Evolutionary conservation across 2,797 vertebrate genomes (phyloP), one percentile per base, ranked within the genome.

Genomic region (Coregonus ussuriensis): DNA sequence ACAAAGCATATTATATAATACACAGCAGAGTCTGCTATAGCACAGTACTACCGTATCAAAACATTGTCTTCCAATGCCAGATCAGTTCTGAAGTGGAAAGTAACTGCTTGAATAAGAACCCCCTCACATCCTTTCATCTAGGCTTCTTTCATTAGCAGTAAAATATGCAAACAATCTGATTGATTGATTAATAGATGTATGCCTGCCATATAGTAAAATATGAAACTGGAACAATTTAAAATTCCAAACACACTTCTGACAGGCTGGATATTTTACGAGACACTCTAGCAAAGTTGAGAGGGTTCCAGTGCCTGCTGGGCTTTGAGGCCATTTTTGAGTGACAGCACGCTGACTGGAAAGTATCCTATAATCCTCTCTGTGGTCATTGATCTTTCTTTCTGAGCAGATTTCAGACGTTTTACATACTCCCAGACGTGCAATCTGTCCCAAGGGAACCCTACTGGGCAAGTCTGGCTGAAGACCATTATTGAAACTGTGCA

Each of bases 61-160:
- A 69, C 67, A n/a, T 29, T 72, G 71, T 51, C 71, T 56, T 72
- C 25, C 71, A 14, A 13, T 35, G 71, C 52, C 87, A 83, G 84
- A 82, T 88, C 85, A 81, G 79, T 66, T 71, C 75, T 67, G 80
- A 85, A 88, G 85, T 83, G 81, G 84, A 88, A 91, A 82, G 81
- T 81, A 87, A 88, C 76, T 81, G 77, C 41, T 70, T 66, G 78
- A 84, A 83, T 74, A 77, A 65, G 72, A 76, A 79, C 81, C 37
- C 37, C 74, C 65, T 78, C 75, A 75, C 71, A 53, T 72, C 72
- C 75, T 86, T 86, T 91, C 80, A 84, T 89, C 51, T 47, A 78
- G 67, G 71, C 37, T 35, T 82, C 78, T 81, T 82, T 81, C 81
- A 81, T 86, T 84, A 77, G 79, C 56, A 74, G 76, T 51, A 37